A percentile compares a stretch with the other conserved stretches of the same genome.
These are phyloP conservation scores for Drosophila auraria DNA, from an alignment of 1,140 invertebrate genomes.

Conservation along the genomic window DNA sequence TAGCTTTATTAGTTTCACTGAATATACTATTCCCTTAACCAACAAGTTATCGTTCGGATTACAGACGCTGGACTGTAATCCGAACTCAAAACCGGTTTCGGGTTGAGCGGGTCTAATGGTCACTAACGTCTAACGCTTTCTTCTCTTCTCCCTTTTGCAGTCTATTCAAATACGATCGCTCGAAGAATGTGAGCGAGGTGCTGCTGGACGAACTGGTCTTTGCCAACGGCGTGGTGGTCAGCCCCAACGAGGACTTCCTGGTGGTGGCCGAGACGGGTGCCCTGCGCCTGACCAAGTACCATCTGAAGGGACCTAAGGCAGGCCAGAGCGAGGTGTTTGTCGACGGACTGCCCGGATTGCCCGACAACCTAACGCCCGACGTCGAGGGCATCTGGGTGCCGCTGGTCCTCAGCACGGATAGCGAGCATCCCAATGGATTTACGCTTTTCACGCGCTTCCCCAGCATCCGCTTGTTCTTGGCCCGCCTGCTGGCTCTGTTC, in stretches of 20 bases:
- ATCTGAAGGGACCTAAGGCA: constrained; percentile 89
- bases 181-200: constrained; percentile 87
- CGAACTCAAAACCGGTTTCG: constrained; percentile 61
- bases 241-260: constrained; percentile 91
- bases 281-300: constrained; percentile 87
- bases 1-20: neutral
- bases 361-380: constrained; percentile 90
- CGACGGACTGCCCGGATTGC: constrained; percentile 91
- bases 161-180: constrained; percentile 86
- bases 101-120: constrained; percentile 21
- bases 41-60: neutral
- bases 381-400: constrained; percentile 89
- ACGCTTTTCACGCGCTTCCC: constrained; percentile 87
- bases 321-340: constrained; percentile 90
- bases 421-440: constrained; percentile 85
- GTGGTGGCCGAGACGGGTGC: constrained; percentile 89
- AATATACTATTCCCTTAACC: neutral
- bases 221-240: constrained; percentile 91
- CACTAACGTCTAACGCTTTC: constrained; percentile 14
- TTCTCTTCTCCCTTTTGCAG: constrained; percentile 46
- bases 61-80: constrained; percentile 18
- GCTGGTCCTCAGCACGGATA: constrained; percentile 86
- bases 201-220: constrained; percentile 90
- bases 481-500: constrained; percentile 86
- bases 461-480: constrained; percentile 87